phyloP scores from a whole-genome alignment of 2,888 invertebrate species.

The Kuschelorhynchus macadamiae region DNA sequence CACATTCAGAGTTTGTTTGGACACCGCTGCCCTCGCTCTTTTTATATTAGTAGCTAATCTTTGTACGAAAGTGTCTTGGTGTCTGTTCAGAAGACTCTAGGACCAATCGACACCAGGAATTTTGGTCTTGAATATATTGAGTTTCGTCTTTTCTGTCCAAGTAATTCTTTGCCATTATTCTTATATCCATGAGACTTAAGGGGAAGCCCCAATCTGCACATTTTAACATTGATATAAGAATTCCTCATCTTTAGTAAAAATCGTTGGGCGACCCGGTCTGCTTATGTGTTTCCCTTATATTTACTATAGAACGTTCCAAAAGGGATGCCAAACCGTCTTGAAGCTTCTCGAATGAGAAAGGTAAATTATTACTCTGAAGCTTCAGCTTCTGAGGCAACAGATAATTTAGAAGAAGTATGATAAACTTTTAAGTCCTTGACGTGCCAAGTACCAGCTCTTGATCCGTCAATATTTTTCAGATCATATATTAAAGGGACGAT shows the following conservation, averaged over 20 bases:
- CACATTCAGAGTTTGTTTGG: conserved; percentile 1
- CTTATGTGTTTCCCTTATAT: conserved; percentile 5
- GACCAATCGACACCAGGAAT: no score
- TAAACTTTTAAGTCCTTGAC: no score
- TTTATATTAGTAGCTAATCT: conserved; percentile 48
- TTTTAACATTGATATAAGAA: neutral
- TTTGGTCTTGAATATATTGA: conserved; percentile 39
- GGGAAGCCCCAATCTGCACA: neutral
- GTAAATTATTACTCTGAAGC: no score
- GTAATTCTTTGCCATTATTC: conserved; percentile 36
- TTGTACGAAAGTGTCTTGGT: conserved; percentile 35
- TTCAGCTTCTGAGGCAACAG: no score
- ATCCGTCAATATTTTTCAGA: no score
- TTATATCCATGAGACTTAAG: neutral
- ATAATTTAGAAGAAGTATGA: no score
- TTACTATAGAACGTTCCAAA: no score
- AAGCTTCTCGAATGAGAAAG: no score
- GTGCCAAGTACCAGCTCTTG: no score
- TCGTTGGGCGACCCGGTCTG: neutral
- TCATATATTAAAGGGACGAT: no score
- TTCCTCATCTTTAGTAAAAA: conserved; percentile 4
- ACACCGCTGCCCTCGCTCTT: conserved; percentile 25
- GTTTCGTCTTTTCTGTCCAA: conserved; percentile 39
- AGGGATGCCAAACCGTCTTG: no score
- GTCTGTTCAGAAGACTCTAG: conserved; percentile 39